Percentiles rank a stretch among this genome's conserved stretches.
phyloP scores from a whole-genome alignment of 2,113 vertebrate genomes.

The Malurus elegans region DNA sequence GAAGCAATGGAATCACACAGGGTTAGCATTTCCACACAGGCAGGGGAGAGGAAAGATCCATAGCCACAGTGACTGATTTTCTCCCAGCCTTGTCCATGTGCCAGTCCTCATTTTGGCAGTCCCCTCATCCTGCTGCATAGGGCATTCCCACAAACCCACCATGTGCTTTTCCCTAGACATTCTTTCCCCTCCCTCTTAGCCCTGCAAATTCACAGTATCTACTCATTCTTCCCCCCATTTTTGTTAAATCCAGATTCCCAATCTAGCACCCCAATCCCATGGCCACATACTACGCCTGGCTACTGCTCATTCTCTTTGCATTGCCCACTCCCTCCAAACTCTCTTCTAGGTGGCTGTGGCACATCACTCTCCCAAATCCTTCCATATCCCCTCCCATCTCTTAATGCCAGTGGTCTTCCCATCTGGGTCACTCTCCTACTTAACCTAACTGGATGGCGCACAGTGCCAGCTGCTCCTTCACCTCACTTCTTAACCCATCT shows the following conservation, averaged over 20 bases:
- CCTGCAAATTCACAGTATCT: not conserved
- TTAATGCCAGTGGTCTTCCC: not conserved
- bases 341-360: not conserved
- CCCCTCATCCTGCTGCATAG: not conserved
- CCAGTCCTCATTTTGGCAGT: not conserved
- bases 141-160: rapidly evolving
- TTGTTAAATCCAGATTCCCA: not conserved
- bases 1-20: not conserved
- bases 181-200: not conserved
- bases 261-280: rapidly evolving
- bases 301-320: not conserved
- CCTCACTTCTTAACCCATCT: not conserved
- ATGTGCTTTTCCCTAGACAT: not conserved
- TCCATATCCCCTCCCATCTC: not conserved
- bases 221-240: rapidly evolving
- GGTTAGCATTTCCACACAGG: not conserved
- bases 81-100: not conserved
- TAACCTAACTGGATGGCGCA: not conserved
- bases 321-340: not conserved
- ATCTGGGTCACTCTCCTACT: not conserved
- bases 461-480: not conserved
- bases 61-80: not conserved
- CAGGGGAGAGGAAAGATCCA: not conserved
- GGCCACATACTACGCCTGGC: rapidly evolving
- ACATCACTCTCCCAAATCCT: not conserved